Evolutionary conservation across 2,888 invertebrate species (phyloP).

Genomic region (Megalurothrips usitatus): DNA sequence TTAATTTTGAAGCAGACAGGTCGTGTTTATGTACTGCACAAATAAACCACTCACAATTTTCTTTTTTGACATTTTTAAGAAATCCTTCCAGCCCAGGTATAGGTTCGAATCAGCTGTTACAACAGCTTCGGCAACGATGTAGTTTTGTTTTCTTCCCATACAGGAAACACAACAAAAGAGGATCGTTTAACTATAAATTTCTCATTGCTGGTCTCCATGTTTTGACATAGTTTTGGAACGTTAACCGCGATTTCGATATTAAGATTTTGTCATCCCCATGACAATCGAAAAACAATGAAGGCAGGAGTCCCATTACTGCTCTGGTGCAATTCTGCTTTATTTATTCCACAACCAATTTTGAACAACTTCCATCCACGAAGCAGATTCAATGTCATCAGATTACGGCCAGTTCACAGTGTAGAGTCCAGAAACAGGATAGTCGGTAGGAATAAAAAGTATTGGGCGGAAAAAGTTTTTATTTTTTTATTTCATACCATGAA

Average conservation of each 20-base stretch:
- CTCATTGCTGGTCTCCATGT: not conserved
- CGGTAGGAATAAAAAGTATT: too few relatives aligned
- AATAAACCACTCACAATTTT: not conserved
- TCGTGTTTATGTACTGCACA: not conserved
- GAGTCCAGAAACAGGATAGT: too few relatives aligned
- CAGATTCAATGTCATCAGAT: too few relatives aligned
- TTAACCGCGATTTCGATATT: not conserved
- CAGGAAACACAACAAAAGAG: not conserved
- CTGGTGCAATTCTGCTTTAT: not conserved
- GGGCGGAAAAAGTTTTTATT: not conserved
- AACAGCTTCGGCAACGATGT: slow-evolving; percentile 19
- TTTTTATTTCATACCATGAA: not conserved
- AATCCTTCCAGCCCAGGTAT: not conserved
- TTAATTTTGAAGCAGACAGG: too few relatives aligned
- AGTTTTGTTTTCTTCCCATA: slow-evolving; percentile 25
- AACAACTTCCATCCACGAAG: too few relatives aligned
- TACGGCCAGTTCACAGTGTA: too few relatives aligned
- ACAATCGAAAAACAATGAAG: not conserved
- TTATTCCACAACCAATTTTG: not conserved
- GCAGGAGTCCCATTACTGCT: too few relatives aligned
- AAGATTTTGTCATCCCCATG: not conserved
- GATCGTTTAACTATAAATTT: not conserved
- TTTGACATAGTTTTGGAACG: not conserved
- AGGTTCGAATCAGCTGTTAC: slow-evolving; percentile 21
- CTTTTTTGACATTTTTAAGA: slow-evolving; percentile 10